These are phyloP conservation scores for Hippocampus abdominalis DNA, from an alignment of 2,113 vertebrate species.

Conservation along the genomic window DNA sequence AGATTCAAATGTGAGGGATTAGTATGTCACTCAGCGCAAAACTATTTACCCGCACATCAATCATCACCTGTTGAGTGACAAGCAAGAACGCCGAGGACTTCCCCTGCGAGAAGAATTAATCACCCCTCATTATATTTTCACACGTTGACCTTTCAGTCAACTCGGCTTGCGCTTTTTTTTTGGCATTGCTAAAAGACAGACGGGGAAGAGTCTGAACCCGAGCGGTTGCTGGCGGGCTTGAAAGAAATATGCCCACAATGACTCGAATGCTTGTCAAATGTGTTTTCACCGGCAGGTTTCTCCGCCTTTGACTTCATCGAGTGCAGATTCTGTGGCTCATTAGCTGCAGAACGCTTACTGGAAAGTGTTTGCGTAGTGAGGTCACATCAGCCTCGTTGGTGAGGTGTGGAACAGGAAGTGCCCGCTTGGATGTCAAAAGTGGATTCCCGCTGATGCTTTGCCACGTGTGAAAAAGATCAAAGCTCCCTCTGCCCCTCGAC, in stretches of 20 bases:
- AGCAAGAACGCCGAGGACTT: background rate
- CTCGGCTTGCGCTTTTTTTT: background rate
- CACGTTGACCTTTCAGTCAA: background rate
- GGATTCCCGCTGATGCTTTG: background rate
- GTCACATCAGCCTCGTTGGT: background rate
- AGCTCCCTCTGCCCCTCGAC: background rate
- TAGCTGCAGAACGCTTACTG: no score
- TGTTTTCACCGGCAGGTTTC: background rate
- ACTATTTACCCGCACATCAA: constrained; percentile 4
- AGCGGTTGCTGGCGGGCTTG: background rate
- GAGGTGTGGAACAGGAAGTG: background rate
- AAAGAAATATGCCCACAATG: background rate
- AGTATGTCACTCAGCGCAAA: background rate
- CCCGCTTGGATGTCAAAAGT: background rate
- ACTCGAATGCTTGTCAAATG: background rate
- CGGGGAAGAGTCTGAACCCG: no score
- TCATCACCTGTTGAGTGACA: background rate
- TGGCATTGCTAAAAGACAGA: background rate
- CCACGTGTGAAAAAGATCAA: background rate
- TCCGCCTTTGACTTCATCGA: background rate
- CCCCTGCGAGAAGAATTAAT: constrained; percentile 2
- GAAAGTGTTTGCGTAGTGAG: background rate
- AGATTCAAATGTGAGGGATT: no score
- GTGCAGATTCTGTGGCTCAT: background rate
- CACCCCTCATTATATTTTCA: constrained; percentile 4